phyloP scores from a whole-genome alignment of 1,140 invertebrate genomes.

The Hycleus cichorii region DNA sequence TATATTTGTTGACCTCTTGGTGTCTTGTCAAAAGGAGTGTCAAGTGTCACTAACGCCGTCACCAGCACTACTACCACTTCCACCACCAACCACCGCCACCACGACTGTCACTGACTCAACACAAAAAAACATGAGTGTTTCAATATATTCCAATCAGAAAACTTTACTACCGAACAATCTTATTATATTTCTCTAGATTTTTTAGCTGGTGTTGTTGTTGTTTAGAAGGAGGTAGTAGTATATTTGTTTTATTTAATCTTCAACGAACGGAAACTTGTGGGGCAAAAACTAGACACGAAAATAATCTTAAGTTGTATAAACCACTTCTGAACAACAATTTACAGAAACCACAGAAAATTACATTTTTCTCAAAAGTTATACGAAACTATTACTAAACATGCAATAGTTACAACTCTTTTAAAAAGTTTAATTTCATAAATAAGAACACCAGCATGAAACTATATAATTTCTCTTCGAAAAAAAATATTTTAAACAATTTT shows the following conservation, averaged over 20 bases:
- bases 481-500: background rate
- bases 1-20: background rate
- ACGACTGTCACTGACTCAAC: too few species aligned
- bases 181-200: background rate
- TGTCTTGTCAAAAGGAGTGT: background rate
- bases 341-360: constrained; percentile 6
- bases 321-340: constrained; percentile 8
- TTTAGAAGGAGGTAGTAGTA: background rate
- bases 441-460: background rate
- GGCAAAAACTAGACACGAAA: background rate
- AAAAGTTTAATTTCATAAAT: background rate
- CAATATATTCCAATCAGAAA: constrained; percentile 1
- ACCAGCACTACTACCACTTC: too few species aligned
- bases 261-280: too few species aligned
- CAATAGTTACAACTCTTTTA: background rate
- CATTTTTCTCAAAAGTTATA: constrained; percentile 7
- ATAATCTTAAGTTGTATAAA: background rate
- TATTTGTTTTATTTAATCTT: too few species aligned
- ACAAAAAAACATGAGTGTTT: too few species aligned
- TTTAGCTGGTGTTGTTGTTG: background rate
- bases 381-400: constrained; percentile 7
- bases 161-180: background rate
- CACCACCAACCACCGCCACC: background rate
- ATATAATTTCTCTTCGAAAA: background rate
- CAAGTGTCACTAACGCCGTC: background rate